Evolutionary conservation across 2,888 invertebrate genomes (phyloP).

Genomic region (Hypselothyrea guttata): DNA sequence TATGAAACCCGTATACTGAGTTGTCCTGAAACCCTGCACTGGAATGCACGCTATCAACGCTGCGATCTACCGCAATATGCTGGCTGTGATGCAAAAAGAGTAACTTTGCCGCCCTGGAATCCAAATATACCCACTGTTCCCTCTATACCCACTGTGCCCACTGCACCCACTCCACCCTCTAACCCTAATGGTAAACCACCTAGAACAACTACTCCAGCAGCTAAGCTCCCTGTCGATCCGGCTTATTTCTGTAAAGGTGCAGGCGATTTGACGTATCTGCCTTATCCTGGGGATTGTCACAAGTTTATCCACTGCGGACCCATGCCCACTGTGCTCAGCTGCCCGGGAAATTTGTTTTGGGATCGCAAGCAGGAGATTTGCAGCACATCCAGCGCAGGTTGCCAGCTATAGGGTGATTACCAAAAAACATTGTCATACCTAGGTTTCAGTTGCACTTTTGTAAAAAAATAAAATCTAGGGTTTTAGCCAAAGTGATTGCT

Average conservation of each 20-base stretch:
- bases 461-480: too few species aligned
- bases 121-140: slow-evolving; percentile 27
- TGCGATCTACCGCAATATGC: slow-evolving; percentile 67
- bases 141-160: slow-evolving; percentile 38
- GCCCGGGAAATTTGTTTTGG: slow-evolving; percentile 66
- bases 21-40: slow-evolving; percentile 64
- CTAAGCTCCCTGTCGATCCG: slow-evolving; percentile 18
- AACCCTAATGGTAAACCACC: not conserved
- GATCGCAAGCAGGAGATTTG: slow-evolving; percentile 52
- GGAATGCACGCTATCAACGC: slow-evolving; percentile 52
- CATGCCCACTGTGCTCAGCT: slow-evolving; percentile 47
- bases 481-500: too few species aligned
- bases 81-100: slow-evolving; percentile 36
- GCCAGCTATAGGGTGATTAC: not conserved
- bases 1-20: slow-evolving; percentile 55
- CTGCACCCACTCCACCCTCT: slow-evolving; percentile 44
- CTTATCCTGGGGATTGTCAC: slow-evolving; percentile 73
- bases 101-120: not conserved
- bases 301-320: slow-evolving; percentile 77
- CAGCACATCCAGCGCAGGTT: slow-evolving; percentile 23
- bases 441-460: not conserved
- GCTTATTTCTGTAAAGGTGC: slow-evolving; percentile 24
- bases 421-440: not conserved
- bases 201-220: not conserved
- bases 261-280: slow-evolving; percentile 31